Percentiles rank a stretch among this genome's conserved stretches.
Evolutionary conservation across 2,113 vertebrate species (phyloP).

Genomic region (Propithecus coquereli): DNA sequence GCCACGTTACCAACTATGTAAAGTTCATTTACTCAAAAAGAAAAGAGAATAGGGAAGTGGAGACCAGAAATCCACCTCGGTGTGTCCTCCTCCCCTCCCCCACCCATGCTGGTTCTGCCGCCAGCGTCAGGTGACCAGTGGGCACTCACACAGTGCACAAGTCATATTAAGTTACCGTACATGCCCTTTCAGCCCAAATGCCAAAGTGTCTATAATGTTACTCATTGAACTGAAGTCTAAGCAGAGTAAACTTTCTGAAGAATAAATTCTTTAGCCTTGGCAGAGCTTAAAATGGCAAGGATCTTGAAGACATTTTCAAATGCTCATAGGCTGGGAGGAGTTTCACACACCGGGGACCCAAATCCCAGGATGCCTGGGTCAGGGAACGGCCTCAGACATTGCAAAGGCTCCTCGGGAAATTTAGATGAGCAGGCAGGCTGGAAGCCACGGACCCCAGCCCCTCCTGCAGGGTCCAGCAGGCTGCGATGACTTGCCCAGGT

Average conservation of each 20-base stretch:
- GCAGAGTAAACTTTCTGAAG: rapidly evolving
- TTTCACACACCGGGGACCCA: background rate
- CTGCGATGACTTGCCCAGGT: background rate
- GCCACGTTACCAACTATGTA: background rate
- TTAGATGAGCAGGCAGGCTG: too few relatives aligned
- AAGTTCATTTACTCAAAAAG: background rate
- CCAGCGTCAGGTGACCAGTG: background rate
- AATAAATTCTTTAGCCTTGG: too few relatives aligned
- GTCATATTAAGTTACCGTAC: rapidly evolving
- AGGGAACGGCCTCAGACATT: too few relatives aligned
- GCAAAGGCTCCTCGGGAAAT: background rate
- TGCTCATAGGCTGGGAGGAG: background rate
- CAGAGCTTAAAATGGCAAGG: background rate
- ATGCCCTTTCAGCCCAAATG: background rate
- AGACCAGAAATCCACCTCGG: rapidly evolving
- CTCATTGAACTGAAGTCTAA: background rate
- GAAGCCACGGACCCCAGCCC: background rate
- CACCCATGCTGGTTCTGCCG: rapidly evolving
- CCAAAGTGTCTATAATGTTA: rapidly evolving
- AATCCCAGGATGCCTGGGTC: background rate
- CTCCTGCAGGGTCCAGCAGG: background rate
- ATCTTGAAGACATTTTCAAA: background rate
- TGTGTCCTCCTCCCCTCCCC: too few relatives aligned
- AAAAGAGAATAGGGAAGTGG: too few relatives aligned
- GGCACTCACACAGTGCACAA: background rate